These are phyloP conservation scores for Etia nguti DNA, from an alignment of 2,113 vertebrate species.

Conservation along the genomic window DNA sequence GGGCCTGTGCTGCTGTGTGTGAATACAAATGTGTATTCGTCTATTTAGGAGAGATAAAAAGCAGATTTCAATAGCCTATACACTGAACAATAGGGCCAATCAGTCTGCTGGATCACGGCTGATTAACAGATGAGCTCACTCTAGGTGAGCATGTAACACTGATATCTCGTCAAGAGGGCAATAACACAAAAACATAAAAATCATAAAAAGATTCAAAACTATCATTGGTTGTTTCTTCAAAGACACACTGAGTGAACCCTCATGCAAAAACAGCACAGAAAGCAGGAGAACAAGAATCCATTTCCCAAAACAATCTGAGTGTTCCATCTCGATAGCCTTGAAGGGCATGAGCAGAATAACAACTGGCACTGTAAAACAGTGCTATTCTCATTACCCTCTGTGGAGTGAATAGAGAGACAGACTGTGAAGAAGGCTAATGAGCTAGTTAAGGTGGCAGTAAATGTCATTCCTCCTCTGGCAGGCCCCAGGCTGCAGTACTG, in stretches of 20 bases:
- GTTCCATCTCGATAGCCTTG: slow-evolving; percentile 19
- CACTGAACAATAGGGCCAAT: slow-evolving; percentile 63
- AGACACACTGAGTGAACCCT: slow-evolving; percentile 9
- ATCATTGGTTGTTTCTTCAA: background rate
- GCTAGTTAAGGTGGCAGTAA: slow-evolving; percentile 68
- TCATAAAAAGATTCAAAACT: background rate
- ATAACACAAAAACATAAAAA: background rate
- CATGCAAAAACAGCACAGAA: background rate
- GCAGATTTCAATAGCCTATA: slow-evolving; percentile 19
- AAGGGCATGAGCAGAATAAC: slow-evolving; percentile 20
- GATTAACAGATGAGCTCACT: slow-evolving; percentile 49
- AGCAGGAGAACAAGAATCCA: slow-evolving; percentile 18
- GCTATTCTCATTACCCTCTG: slow-evolving; percentile 33
- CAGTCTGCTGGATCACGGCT: slow-evolving; percentile 42
- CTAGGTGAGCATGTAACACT: background rate
- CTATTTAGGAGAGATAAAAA: slow-evolving; percentile 2
- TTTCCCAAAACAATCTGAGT: slow-evolving; percentile 30
- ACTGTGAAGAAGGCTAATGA: slow-evolving; percentile 65
- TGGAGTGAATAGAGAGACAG: slow-evolving; percentile 18
- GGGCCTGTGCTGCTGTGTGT: background rate
- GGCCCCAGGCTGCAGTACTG: slow-evolving; percentile 42
- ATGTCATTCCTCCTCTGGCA: slow-evolving; percentile 66
- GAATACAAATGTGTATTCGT: background rate
- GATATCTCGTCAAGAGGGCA: slow-evolving; percentile 15
- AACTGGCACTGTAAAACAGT: slow-evolving; percentile 24